Evolutionary conservation across 2,888 invertebrate species (phyloP), one percentile per base, ranked within the genome.

Genomic region (Alentia gelatinosa): DNA sequence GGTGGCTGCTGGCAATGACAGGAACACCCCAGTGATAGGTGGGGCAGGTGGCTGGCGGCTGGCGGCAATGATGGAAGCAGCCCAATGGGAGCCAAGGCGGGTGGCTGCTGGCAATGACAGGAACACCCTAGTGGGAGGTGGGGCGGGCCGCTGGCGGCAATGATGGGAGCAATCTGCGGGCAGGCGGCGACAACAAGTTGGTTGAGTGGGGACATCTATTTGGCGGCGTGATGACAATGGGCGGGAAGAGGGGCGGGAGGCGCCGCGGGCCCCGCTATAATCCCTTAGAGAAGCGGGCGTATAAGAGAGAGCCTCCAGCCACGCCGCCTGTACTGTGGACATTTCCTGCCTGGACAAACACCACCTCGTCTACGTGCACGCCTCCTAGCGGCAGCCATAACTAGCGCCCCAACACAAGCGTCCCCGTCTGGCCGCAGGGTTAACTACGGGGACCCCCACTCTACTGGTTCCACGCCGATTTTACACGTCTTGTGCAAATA

Each of bases 121-220:
- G 56, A 30, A 1, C 30, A 26, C 30, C 63, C 9, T n/a, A 68
- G 68, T 30, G 26, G 68, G 30, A 68, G 4, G 5, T 5, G 26
- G 56, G n/a, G 56, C n/a, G n/a, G 68, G 68, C 68, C 23, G 68
- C 68, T 68, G 12, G 3, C 19, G 56, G 56, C 19, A 4, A 12
- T 56, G 33, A 68, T 30, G 12, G 30, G 5, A 68, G 68, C 68
- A 68, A 68, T 68, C 68, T 68, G 68, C 68, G n/a, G 68, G 4
- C 68, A 15, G 30, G 68, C 68, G 68, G 68, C 68, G 30, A 30
- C 68, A 68, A 68, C 68, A 68, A 68, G 68, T 68, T 68, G 68
- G 68, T 26, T 68, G 30, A 30, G 68, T 26, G 26, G 30, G 30
- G 68, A 30, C 68, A 26, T 68, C 68, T 30, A 68, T 68, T 68